Percentiles rank a stretch among this genome's conserved stretches.
These are phyloP conservation scores for Bubo blakistoni DNA, from an alignment of 2,113 vertebrate genomes.

Conservation along the genomic window DNA sequence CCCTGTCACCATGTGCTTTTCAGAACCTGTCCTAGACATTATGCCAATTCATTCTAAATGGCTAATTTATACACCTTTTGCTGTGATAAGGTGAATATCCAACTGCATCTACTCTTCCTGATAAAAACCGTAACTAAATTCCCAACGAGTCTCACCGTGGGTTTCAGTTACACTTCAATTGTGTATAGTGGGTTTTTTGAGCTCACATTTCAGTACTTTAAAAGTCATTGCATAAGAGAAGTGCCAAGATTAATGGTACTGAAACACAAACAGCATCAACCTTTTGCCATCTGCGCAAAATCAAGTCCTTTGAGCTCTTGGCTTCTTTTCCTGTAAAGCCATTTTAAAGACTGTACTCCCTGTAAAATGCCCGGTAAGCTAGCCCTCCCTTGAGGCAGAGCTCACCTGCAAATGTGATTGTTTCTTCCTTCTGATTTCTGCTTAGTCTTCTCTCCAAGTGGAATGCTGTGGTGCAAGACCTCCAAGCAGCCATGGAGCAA, in stretches of 20 bases:
- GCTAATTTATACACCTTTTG: neutral
- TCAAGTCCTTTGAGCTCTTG: neutral
- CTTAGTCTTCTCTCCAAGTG: slow-evolving; percentile 79
- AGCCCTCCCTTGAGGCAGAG: neutral
- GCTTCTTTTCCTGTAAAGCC: neutral
- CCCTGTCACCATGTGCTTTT: neutral
- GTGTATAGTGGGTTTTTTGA: neutral
- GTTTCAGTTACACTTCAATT: slow-evolving; percentile 4
- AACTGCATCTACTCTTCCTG: neutral
- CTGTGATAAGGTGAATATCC: neutral
- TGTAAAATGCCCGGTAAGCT: neutral
- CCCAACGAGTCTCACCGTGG: neutral
- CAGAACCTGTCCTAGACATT: neutral
- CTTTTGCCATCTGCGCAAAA: neutral
- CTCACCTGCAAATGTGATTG: neutral
- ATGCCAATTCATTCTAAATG: neutral
- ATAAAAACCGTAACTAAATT: neutral
- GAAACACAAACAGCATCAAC: neutral
- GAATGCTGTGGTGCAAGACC: slow-evolving; percentile 69
- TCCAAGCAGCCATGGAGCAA: slow-evolving; percentile 78
- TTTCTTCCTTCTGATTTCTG: neutral
- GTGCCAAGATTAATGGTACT: neutral
- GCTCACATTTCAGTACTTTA: neutral
- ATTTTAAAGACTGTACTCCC: neutral
- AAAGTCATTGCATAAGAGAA: neutral